These are phyloP conservation scores for Gallirallus australis DNA, from an alignment of 2,797 vertebrate genomes.

Conservation along the genomic window DNA sequence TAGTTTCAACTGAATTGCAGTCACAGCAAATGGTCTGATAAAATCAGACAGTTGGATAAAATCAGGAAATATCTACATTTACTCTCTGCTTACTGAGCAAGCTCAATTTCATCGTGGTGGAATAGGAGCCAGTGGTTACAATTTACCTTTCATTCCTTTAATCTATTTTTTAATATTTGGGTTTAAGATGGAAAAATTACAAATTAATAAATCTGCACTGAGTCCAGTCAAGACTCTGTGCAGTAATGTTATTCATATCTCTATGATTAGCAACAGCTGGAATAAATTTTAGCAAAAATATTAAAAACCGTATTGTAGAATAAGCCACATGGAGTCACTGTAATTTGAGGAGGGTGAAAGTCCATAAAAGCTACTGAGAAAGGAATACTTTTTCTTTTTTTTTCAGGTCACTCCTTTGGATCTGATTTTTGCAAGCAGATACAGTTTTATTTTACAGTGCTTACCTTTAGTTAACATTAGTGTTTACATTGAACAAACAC, in stretches of 20 bases:
- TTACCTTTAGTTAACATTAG: background rate
- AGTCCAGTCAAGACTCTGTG: background rate
- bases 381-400: background rate
- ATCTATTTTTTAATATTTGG: conserved; percentile 43
- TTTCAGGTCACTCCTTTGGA: background rate
- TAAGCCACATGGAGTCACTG: background rate
- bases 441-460: background rate
- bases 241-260: conserved; percentile 31
- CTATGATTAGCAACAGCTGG: conserved; percentile 41
- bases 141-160: conserved; percentile 36
- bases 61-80: conserved; percentile 54
- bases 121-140: background rate
- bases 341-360: conserved; percentile 9
- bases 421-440: background rate
- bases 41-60: conserved; percentile 34
- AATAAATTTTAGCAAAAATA: conserved; percentile 50
- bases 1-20: background rate
- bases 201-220: conserved; percentile 46
- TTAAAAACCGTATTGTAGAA: conserved; percentile 4
- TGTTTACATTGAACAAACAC: background rate
- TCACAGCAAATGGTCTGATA: conserved; percentile 22
- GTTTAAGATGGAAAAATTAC: conserved; percentile 37
- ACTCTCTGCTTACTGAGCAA: background rate
- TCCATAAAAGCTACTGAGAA: background rate
- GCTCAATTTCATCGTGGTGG: background rate